phyloP scores from a whole-genome alignment of 64 coral and sea anemone genomes.

The Cladopsammia gracilis region DNA sequence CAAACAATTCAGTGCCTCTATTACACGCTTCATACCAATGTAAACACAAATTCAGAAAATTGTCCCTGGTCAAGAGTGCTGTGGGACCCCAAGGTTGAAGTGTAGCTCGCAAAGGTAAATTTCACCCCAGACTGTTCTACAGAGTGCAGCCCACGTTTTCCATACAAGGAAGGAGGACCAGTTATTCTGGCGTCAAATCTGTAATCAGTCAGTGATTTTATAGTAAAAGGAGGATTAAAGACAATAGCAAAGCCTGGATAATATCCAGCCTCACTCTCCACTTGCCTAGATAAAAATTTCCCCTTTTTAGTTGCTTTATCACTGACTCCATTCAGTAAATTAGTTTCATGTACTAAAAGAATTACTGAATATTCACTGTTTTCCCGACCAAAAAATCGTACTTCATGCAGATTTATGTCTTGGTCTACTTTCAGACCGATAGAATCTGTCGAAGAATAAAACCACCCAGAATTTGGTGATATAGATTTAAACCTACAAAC shows the following conservation, averaged over 20 bases:
- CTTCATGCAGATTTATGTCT: neutral
- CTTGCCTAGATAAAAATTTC: neutral
- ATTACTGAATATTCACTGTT: neutral
- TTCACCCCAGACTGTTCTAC: neutral
- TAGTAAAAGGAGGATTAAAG: neutral
- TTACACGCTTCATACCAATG: too few species aligned
- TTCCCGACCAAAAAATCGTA: slow-evolving; percentile 26
- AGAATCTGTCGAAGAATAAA: neutral
- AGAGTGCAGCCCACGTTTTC: neutral
- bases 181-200: neutral
- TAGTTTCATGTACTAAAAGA: neutral
- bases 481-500: neutral
- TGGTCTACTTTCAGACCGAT: slow-evolving; percentile 1
- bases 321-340: neutral
- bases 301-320: neutral
- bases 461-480: neutral
- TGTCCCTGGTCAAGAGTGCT: neutral
- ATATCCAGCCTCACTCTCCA: neutral
- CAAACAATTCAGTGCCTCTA: too few species aligned
- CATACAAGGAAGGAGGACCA: slow-evolving; percentile 38
- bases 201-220: neutral
- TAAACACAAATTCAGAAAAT: neutral
- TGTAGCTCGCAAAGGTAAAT: neutral
- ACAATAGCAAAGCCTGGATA: slow-evolving; percentile 27
- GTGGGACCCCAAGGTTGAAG: neutral